A percentile compares a stretch with the other conserved stretches of the same genome.
Evolutionary conservation across 2,797 vertebrate genomes (phyloP).

Genomic region (Chiroxiphia lanceolata): DNA sequence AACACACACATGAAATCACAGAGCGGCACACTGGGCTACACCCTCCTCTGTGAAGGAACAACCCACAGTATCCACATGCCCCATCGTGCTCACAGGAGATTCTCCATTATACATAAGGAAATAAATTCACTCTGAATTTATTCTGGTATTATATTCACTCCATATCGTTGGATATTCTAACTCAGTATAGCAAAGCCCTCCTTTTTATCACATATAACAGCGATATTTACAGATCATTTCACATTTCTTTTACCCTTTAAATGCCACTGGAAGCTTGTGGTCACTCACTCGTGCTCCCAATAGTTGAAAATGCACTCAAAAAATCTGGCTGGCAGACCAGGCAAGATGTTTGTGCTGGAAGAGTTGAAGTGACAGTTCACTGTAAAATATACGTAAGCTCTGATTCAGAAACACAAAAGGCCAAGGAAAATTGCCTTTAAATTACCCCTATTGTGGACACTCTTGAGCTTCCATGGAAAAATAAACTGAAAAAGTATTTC

Average conservation of each 20-base stretch:
- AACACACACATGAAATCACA: fast-evolving
- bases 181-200: not conserved
- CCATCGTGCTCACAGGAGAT: not conserved
- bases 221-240: slow-evolving; percentile 15
- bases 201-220: not conserved
- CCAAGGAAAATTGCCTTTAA: slow-evolving; percentile 12
- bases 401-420: slow-evolving; percentile 3
- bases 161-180: not conserved
- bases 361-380: not conserved
- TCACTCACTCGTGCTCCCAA: not conserved
- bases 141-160: not conserved
- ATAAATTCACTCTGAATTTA: not conserved
- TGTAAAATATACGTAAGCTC: not conserved
- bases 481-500: not conserved
- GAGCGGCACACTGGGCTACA: fast-evolving
- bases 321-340: not conserved
- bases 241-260: slow-evolving; percentile 24
- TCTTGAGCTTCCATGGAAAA: not conserved
- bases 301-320: not conserved
- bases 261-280: not conserved
- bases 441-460: not conserved
- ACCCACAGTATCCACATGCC: too few relatives aligned
- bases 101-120: not conserved
- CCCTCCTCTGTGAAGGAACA: not conserved
- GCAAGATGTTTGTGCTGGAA: not conserved